These are phyloP conservation scores for Chrysoperla carnea DNA, from an alignment of 1,140 invertebrate species.

Conservation along the genomic window DNA sequence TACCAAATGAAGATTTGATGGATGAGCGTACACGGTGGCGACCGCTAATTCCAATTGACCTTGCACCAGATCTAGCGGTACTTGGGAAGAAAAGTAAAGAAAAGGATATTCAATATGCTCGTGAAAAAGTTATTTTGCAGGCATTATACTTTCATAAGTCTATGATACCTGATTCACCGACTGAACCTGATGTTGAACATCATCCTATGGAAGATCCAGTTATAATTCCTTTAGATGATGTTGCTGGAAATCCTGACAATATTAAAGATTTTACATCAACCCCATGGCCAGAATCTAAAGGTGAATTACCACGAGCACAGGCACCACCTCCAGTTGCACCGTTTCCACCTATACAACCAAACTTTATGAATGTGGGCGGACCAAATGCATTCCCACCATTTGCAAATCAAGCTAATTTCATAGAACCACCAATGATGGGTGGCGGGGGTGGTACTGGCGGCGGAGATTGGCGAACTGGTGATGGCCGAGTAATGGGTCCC, in stretches of 20 bases:
- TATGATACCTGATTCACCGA: constrained; percentile 72
- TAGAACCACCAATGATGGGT: not conserved
- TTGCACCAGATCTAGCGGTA: constrained; percentile 39
- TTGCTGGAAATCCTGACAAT: constrained; percentile 59
- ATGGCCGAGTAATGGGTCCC: constrained; percentile 4
- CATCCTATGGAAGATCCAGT: constrained; percentile 58
- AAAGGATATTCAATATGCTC: constrained; percentile 65
- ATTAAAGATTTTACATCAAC: constrained; percentile 52
- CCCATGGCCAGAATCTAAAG: constrained; percentile 69
- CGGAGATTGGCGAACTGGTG: not conserved
- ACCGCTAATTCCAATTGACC: constrained; percentile 45
- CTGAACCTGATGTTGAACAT: constrained; percentile 70
- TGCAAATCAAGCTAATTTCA: not conserved
- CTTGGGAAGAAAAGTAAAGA: constrained; percentile 69
- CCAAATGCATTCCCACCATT: not conserved
- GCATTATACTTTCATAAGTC: constrained; percentile 70
- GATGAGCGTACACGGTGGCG: constrained; percentile 57
- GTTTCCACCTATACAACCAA: constrained; percentile 25
- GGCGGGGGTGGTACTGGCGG: not conserved
- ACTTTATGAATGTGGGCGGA: not conserved
- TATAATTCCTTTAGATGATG: constrained; percentile 74
- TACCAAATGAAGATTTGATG: constrained; percentile 59
- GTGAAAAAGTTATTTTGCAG: constrained; percentile 67
- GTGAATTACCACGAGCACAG: constrained; percentile 24
- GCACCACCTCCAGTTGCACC: constrained; percentile 19